Conservation (phyloP, 2,113 vertebrate species). For the Promerops cafer region DNA sequence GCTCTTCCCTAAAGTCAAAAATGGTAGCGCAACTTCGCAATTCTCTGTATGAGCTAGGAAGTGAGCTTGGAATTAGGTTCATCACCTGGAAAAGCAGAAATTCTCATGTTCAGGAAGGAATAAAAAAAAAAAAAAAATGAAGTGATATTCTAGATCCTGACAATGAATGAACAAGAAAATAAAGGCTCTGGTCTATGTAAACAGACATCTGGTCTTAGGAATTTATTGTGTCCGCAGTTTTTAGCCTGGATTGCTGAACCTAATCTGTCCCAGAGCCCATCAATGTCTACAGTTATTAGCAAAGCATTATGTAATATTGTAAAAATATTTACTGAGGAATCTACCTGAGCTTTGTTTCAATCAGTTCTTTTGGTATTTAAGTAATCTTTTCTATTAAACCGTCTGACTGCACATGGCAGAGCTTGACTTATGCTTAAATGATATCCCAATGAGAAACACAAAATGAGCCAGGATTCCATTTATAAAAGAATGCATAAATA, state of each 20-base stretch:
- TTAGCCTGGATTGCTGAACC: neutral
- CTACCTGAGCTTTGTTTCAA: neutral
- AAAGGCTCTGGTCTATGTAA: neutral
- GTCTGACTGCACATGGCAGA: neutral
- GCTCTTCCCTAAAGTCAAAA: neutral
- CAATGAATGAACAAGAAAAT: neutral
- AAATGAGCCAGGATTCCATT: neutral
- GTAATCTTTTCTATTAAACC: neutral
- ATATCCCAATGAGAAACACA: slow-evolving; percentile 19
- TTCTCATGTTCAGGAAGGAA: neutral
- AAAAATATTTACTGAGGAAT: slow-evolving; percentile 2
- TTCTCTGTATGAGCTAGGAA: neutral
- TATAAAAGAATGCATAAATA: slow-evolving; percentile 16
- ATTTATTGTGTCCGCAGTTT: neutral
- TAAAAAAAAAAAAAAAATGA: neutral
- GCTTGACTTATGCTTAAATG: neutral
- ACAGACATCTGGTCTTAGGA: neutral
- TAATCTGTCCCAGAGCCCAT: neutral
- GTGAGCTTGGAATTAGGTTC: neutral
- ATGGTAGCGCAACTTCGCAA: accelerated
- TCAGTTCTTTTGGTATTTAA: neutral
- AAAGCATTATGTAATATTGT: neutral
- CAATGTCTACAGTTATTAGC: neutral
- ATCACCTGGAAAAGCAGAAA: neutral
- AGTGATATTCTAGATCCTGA: neutral